Base-by-base conservation (phyloP, 92 coral and sea anemone genomes). In the Scolanthus callimorphus region DNA sequence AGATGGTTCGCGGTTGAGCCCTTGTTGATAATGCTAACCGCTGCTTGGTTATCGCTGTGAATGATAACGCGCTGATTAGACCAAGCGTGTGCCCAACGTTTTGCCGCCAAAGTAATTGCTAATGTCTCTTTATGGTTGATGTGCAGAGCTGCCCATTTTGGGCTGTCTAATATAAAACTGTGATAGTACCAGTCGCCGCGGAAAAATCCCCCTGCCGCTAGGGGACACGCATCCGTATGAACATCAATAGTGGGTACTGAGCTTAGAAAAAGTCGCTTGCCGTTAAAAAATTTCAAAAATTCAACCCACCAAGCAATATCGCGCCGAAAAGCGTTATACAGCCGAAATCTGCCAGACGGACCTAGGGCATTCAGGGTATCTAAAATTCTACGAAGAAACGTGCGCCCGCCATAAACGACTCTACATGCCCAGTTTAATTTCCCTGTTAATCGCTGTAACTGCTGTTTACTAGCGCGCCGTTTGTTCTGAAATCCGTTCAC, bases 41-140 rank as follows among this genome's bases (percentile, higher is more conserved):
- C 69, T 24, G 79, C 70, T 55, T 73, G 79, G 29, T 74, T 74
- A 39, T 74, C 81, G 38, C 60, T 64, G 23, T 75, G 63, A 27
- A 75, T 75, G 10, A 75, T 27, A 22, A 75, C 38, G 39, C 67
- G 75, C 4, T 58, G 65, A 56, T 75, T 67, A n/a, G n/a, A n/a
- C n/a, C n/a, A n/a, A 0, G 75, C 29, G 50, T 31, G 24, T n/a
- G 51, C 44, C 76, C 82, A 75, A 11, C 55, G 57, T 45, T 57
- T 74, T 23, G 74, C 67, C n/a, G 67, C 67, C n/a, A n/a, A n/a
- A n/a, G n/a, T n/a, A n/a, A n/a, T n/a, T n/a, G 80, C 73, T 47
- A 73, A 38, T 21, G 67, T 65, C 34, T 74, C 73, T 27, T 74
- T 72, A 30, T 62, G 69, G 29, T 57, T 75, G 15, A 75, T 75